Evolutionary conservation across 2,113 vertebrate species (phyloP).

Genomic region (Colinus virginianus): DNA sequence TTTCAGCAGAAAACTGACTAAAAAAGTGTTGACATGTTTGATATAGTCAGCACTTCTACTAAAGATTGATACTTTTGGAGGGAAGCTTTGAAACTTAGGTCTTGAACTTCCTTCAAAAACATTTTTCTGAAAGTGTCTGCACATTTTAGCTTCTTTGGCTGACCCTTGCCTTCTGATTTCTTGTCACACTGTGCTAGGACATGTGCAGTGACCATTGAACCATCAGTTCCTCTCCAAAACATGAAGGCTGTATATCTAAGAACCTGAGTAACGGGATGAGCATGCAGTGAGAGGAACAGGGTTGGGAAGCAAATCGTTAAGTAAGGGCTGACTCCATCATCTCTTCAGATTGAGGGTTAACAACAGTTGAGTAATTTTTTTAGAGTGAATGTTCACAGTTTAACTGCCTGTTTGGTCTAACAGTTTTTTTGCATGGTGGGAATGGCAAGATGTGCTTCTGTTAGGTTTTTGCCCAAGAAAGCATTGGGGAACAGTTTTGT

Average conservation of each 20-base stretch:
- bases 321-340: background rate
- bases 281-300: background rate
- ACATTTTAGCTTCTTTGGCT: background rate
- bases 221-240: accelerated
- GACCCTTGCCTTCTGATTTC: background rate
- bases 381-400: background rate
- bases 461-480: background rate
- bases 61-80: constrained; percentile 23
- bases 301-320: background rate
- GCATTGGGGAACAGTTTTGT: background rate
- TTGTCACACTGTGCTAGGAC: background rate
- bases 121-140: background rate
- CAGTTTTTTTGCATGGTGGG: background rate
- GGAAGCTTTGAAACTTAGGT: constrained; percentile 23
- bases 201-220: background rate
- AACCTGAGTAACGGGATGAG: background rate
- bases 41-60: background rate
- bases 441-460: background rate
- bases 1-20: background rate
- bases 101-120: background rate
- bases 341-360: background rate
- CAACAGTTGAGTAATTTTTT: background rate
- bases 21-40: constrained; percentile 19
- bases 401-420: background rate
- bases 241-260: background rate